Conservation (phyloP, 2,113 vertebrate genomes). For the Boulengeromyrus knoepffleri region DNA sequence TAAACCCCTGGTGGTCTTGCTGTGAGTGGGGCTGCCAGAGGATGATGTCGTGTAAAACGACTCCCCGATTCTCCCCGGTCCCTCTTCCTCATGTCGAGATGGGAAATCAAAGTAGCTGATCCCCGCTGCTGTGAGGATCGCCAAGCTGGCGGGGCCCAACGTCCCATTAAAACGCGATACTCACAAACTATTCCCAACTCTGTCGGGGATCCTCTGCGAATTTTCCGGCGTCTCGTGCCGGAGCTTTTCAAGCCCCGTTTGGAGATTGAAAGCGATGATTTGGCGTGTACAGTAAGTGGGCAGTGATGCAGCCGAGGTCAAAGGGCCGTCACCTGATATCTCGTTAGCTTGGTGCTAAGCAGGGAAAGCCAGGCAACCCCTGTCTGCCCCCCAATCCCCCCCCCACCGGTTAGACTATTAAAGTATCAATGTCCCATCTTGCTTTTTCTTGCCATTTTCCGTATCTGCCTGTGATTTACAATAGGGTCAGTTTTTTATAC, state of each 20-base stretch:
- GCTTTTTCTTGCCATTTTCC: not conserved
- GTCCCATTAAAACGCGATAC: conserved; percentile 20
- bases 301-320: not conserved
- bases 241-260: not conserved
- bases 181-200: not conserved
- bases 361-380: not conserved
- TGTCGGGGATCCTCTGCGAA: not conserved
- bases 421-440: not conserved
- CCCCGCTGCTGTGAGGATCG: not conserved
- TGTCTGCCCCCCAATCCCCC: too few species aligned
- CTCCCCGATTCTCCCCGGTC: not conserved
- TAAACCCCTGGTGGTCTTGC: not conserved
- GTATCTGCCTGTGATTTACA: not conserved
- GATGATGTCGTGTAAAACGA: not conserved
- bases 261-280: not conserved
- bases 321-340: not conserved
- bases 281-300: not conserved
- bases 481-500: not conserved
- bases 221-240: not conserved
- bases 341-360: not conserved
- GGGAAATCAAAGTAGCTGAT: conserved; percentile 7
- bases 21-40: not conserved
- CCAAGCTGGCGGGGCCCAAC: not conserved
- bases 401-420: not conserved
- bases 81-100: not conserved